Evolutionary conservation across 2,113 vertebrate species (phyloP).

Genomic region (Pongo pygmaeus): DNA sequence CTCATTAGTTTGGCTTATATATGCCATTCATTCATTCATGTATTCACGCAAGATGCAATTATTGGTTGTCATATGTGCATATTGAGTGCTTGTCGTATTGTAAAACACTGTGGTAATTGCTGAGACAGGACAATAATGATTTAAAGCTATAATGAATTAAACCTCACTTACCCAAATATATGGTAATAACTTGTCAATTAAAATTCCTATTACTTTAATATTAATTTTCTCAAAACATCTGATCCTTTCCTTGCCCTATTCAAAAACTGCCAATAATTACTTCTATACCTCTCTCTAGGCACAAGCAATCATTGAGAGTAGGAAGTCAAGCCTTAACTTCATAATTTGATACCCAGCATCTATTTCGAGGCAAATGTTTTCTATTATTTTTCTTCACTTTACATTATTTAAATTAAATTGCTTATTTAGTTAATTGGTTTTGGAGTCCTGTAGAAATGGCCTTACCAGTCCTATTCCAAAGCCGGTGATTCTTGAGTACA

Average conservation of each 20-base stretch:
- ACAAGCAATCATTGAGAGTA: neutral
- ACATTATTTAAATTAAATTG: neutral
- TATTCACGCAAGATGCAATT: neutral
- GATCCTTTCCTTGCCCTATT: neutral
- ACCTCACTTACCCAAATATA: neutral
- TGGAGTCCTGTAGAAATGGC: neutral
- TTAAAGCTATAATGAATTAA: neutral
- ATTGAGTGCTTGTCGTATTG: neutral
- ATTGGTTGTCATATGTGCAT: neutral
- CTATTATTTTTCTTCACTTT: neutral
- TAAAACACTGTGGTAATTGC: neutral
- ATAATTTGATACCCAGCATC: neutral
- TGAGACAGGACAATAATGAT: neutral
- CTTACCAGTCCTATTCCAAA: neutral
- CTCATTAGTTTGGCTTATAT: neutral
- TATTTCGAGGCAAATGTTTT: neutral
- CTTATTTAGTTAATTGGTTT: neutral
- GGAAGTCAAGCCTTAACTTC: neutral
- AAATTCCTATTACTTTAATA: slow-evolving; percentile 13
- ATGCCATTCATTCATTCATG: neutral
- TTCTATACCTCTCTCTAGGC: neutral
- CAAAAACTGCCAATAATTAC: neutral
- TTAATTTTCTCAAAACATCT: neutral
- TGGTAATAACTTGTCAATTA: neutral
- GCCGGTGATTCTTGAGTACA: neutral